phyloP scores from a whole-genome alignment of 35 echinoderm and acorn worm species.

The Lytechinus variegatus region DNA sequence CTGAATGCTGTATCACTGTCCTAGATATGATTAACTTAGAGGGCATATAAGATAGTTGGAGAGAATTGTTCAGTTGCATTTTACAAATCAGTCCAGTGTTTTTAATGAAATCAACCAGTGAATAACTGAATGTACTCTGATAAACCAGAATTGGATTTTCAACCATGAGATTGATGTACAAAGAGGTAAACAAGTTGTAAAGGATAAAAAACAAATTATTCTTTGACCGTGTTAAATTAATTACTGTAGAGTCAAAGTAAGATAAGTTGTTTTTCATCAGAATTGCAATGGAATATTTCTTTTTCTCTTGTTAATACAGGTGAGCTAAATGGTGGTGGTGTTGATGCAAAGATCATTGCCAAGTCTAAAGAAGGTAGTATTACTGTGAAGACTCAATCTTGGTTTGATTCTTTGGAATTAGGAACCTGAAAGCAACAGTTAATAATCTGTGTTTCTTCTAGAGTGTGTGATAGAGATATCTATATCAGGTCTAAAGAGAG shows the following conservation, averaged over 20 bases:
- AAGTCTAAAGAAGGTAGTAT: slow-evolving; percentile 59
- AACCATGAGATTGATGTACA: neutral
- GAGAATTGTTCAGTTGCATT: no score
- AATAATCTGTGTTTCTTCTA: neutral
- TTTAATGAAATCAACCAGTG: no score
- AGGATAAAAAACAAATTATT: neutral
- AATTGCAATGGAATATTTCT: neutral
- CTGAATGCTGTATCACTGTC: no score
- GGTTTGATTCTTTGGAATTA: slow-evolving; percentile 73
- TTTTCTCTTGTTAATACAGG: slow-evolving; percentile 43
- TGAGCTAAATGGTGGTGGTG: slow-evolving; percentile 44
- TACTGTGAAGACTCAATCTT: slow-evolving; percentile 73
- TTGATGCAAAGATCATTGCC: slow-evolving; percentile 41
- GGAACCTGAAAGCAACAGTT: slow-evolving; percentile 15
- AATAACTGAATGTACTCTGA: neutral
- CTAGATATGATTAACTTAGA: no score
- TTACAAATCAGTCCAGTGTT: no score
- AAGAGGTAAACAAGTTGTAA: no score
- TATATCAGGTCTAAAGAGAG: neutral
- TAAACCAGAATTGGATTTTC: neutral
- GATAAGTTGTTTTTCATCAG: neutral
- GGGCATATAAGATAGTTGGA: no score
- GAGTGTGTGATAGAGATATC: neutral
- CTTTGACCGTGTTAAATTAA: neutral
- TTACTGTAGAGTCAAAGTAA: neutral